Conservation (phyloP, 2,113 vertebrate genomes). For the Edolisoma coerulescens region DNA sequence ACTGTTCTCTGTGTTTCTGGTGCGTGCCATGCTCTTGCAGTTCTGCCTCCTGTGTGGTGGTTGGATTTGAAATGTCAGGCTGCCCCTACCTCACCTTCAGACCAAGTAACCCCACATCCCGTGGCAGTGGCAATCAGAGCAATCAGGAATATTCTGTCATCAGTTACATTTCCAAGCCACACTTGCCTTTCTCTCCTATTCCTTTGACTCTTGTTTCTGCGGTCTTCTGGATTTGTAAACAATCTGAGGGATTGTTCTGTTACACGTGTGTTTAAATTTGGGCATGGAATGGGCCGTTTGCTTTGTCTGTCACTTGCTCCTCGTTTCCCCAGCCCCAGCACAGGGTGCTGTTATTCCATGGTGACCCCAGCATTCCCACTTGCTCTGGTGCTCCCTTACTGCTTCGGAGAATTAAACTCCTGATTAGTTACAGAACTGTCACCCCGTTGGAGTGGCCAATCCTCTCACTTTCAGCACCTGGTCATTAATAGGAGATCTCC, state of each 20-base stretch:
- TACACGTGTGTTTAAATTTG: fast-evolving
- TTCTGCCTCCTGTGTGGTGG: neutral
- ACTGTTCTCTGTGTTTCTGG: neutral
- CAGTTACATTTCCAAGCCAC: neutral
- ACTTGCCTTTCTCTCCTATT: neutral
- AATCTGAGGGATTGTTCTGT: neutral
- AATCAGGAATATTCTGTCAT: neutral
- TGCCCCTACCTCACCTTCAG: neutral
- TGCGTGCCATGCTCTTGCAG: fast-evolving
- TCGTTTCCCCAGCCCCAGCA: neutral
- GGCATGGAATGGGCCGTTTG: neutral
- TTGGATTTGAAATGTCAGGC: neutral
- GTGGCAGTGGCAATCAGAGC: fast-evolving
- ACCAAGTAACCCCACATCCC: fast-evolving
- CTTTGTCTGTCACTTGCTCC: neutral
- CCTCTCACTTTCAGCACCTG: neutral
- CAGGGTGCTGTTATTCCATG: neutral
- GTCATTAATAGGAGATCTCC: neutral
- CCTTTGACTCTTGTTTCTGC: neutral
- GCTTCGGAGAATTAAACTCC: neutral
- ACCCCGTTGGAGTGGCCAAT: neutral
- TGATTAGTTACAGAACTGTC: neutral
- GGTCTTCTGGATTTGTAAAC: neutral
- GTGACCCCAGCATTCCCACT: neutral
- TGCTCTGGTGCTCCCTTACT: fast-evolving